Evolutionary conservation across 2,888 invertebrate genomes (phyloP).

Genomic region (Mellilla xanthometata): DNA sequence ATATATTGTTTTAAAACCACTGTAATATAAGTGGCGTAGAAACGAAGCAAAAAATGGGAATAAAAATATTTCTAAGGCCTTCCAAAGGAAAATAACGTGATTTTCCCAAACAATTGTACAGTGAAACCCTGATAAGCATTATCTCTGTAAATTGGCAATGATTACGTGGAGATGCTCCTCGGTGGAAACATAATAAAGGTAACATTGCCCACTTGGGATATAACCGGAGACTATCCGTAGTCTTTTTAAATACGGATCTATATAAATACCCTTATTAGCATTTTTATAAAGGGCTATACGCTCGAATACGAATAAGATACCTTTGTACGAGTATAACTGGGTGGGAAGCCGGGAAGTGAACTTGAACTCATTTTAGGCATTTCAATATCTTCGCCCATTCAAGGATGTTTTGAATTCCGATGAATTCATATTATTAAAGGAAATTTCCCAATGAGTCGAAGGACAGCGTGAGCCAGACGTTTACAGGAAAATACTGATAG

Average conservation of each 20-base stretch:
- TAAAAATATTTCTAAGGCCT: no score
- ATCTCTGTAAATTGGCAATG: slow-evolving; percentile 13
- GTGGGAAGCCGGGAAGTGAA: neutral
- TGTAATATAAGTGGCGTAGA: no score
- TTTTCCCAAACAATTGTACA: neutral
- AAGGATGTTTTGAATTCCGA: no score
- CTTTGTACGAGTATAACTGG: slow-evolving; percentile 3
- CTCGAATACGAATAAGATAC: slow-evolving; percentile 9
- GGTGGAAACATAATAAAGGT: slow-evolving; percentile 5
- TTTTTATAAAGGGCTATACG: slow-evolving; percentile 12
- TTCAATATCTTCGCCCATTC: no score
- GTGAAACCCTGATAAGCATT: slow-evolving; percentile 3
- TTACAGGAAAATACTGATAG: slow-evolving; percentile 19
- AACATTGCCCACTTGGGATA: slow-evolving; percentile 10
- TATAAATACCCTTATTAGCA: slow-evolving; percentile 19
- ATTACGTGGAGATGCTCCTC: slow-evolving; percentile 7
- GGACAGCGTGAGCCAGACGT: slow-evolving; percentile 12
- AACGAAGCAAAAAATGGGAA: no score
- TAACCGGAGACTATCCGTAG: neutral
- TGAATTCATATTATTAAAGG: neutral
- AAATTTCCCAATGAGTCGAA: slow-evolving; percentile 10
- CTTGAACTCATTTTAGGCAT: no score
- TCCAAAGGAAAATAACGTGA: no score
- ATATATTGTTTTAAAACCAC: no score
- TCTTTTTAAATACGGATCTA: slow-evolving; percentile 4